Conservation (phyloP, 2,888 invertebrate genomes). For the Danaus chrysippus region DNA sequence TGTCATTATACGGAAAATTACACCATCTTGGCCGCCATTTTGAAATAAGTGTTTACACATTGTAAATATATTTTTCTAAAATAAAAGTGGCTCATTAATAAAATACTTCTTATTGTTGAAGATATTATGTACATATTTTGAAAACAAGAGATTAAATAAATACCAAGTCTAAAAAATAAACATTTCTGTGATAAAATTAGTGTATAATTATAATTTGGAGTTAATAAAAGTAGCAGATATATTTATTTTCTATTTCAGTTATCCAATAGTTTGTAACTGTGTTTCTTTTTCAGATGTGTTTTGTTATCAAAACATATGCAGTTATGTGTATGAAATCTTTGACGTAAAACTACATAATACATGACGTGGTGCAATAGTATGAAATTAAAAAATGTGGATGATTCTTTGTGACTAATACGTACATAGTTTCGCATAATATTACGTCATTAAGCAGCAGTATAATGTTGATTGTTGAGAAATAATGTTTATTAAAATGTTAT, state of each 20-base stretch:
- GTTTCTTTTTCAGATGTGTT: no score
- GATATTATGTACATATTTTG: no score
- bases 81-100: no score
- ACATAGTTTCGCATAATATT: neutral
- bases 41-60: slow-evolving; percentile 45
- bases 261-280: no score
- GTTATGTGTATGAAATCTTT: neutral
- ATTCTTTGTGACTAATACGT: neutral
- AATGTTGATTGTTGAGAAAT: neutral
- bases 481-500: neutral
- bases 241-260: no score
- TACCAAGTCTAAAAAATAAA: no score
- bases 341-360: neutral
- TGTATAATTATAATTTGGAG: no score
- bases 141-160: no score
- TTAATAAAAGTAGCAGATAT: no score
- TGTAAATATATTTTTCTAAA: slow-evolving; percentile 13
- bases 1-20: slow-evolving; percentile 50
- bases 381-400: slow-evolving; percentile 1
- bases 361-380: slow-evolving; percentile 19
- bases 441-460: neutral
- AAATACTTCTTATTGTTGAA: no score
- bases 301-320: no score
- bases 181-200: no score
- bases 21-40: slow-evolving; percentile 49